Conservation (phyloP, 2,888 invertebrate species). For the Cryptocephalus moraei region DNA sequence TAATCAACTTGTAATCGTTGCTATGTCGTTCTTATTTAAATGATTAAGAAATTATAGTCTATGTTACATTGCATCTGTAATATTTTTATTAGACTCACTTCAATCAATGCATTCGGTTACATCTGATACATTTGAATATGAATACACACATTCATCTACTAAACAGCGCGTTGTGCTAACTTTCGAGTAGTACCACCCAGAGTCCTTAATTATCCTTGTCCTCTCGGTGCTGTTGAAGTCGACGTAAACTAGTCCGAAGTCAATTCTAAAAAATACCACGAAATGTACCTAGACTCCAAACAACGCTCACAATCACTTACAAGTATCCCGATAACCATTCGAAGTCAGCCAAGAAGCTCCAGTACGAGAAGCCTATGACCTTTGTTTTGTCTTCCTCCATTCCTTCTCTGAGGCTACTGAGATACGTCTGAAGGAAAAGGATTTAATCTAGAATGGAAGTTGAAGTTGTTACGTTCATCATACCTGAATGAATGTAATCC, state of each 20-base stretch:
- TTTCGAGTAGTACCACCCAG: constrained; percentile 46
- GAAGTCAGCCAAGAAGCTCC: constrained; percentile 1
- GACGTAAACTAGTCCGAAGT: constrained; percentile 60
- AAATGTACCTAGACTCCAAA: too few relatives aligned
- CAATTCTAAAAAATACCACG: constrained; percentile 37
- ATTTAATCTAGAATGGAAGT: background rate
- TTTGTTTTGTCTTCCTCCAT: constrained; percentile 1
- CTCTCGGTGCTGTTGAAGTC: constrained; percentile 51
- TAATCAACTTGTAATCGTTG: too few relatives aligned
- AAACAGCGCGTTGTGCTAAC: constrained; percentile 36
- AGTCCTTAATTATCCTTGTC: constrained; percentile 53
- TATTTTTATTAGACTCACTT: too few relatives aligned
- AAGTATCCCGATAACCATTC: background rate
- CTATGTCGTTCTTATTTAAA: too few relatives aligned
- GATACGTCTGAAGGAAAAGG: background rate
- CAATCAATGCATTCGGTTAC: too few relatives aligned
- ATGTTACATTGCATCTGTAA: too few relatives aligned
- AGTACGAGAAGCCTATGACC: constrained; percentile 2
- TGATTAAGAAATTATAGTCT: too few relatives aligned
- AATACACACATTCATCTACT: constrained; percentile 11
- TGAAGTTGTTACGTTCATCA: background rate
- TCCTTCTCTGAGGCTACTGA: background rate
- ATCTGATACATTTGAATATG: too few relatives aligned
- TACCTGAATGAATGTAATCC: constrained; percentile 2
- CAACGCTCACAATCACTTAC: background rate